Percentiles rank a stretch among this genome's conserved stretches.
These are phyloP conservation scores for Oegoconia quadripuncta DNA, from an alignment of 2,888 invertebrate genomes.

Conservation along the genomic window DNA sequence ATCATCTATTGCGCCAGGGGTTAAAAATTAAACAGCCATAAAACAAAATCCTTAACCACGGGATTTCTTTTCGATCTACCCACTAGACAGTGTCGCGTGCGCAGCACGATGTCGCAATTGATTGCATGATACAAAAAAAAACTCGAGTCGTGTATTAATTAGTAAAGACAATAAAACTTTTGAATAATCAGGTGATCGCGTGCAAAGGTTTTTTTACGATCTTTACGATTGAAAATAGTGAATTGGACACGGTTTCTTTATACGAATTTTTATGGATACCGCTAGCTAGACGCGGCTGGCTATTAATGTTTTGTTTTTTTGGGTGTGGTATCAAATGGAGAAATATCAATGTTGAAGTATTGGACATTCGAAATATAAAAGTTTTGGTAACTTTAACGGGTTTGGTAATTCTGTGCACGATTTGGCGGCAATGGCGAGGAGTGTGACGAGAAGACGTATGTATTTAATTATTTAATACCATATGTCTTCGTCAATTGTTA, in stretches of 20 bases:
- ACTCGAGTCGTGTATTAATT: slow-evolving; percentile 27
- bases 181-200: slow-evolving; percentile 32
- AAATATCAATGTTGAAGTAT: too few relatives aligned
- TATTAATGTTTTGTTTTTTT: slow-evolving; percentile 28
- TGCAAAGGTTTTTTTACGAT: slow-evolving; percentile 20
- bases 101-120: slow-evolving; percentile 5
- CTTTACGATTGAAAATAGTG: slow-evolving; percentile 40
- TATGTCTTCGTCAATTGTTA: too few relatives aligned
- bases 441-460: too few relatives aligned
- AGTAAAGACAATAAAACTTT: slow-evolving; percentile 38
- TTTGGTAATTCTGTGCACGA: too few relatives aligned
- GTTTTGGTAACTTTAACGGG: too few relatives aligned
- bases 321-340: neutral
- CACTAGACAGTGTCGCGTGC: slow-evolving; percentile 14
- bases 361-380: too few relatives aligned
- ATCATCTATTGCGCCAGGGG: too few relatives aligned
- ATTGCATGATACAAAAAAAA: slow-evolving; percentile 16
- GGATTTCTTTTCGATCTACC: too few relatives aligned
- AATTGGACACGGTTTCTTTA: slow-evolving; percentile 34
- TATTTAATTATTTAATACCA: too few relatives aligned
- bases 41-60: too few relatives aligned
- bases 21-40: too few relatives aligned
- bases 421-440: too few relatives aligned
- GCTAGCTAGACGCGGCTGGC: slow-evolving; percentile 25
- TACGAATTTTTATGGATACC: slow-evolving; percentile 25